phyloP scores from a whole-genome alignment of 2,113 vertebrate species.

The Zonotrichia leucophrys region DNA sequence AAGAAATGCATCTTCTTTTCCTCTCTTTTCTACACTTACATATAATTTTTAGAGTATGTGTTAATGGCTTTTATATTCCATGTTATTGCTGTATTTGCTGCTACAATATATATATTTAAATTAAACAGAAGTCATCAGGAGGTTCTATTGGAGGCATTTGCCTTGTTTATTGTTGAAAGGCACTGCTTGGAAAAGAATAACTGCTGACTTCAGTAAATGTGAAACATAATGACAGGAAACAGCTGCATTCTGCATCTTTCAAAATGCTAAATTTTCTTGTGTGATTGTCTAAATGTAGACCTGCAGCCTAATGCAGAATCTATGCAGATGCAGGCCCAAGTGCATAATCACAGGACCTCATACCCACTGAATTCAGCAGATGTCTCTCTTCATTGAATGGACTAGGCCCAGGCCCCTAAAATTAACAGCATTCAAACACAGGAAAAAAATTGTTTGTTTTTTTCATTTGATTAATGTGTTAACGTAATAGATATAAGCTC shows the following conservation, averaged over 20 bases:
- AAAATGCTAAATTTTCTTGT: constrained; percentile 41
- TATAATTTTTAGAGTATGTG: constrained; percentile 18
- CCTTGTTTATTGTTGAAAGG: constrained; percentile 53
- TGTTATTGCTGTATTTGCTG: constrained; percentile 38
- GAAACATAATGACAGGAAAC: constrained; percentile 55
- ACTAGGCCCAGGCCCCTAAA: not conserved
- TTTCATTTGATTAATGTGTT: not conserved
- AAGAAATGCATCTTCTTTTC: constrained; percentile 12
- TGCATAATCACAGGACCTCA: constrained; percentile 32
- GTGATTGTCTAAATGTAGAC: constrained; percentile 41
- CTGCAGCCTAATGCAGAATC: not conserved
- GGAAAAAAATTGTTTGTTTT: not conserved
- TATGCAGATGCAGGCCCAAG: constrained; percentile 43
- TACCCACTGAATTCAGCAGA: constrained; percentile 28
- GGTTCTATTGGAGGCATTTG: constrained; percentile 42
- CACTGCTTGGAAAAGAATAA: constrained; percentile 47
- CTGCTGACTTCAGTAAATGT: constrained; percentile 66
- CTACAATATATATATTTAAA: constrained; percentile 50
- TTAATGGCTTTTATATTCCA: constrained; percentile 26
- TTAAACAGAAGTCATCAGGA: constrained; percentile 57
- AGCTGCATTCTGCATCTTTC: constrained; percentile 60
- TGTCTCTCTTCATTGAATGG: not conserved
- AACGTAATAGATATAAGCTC: not conserved
- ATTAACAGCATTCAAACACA: not conserved
- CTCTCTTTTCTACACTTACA: constrained; percentile 8